A percentile compares a stretch with the other conserved stretches of the same genome.
These are phyloP conservation scores for Glareola pratincola DNA, from an alignment of 2,113 vertebrate species.

Conservation along the genomic window DNA sequence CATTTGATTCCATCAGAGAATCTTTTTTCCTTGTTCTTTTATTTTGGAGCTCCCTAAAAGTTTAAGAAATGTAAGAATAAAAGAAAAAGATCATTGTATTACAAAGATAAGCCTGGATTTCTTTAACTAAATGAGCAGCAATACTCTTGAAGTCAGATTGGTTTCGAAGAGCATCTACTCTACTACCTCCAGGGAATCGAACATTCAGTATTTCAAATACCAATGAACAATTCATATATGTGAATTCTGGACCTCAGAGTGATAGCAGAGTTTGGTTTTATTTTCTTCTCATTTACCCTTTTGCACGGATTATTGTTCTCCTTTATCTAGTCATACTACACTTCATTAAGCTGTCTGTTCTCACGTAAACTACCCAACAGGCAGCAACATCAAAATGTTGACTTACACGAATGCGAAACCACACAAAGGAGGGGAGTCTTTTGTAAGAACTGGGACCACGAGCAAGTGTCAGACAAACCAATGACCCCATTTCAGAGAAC, in stretches of 20 bases:
- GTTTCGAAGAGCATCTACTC: background rate
- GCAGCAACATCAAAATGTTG: fast-evolving
- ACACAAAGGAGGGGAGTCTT: background rate
- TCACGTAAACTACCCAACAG: background rate
- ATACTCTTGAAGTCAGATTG: background rate
- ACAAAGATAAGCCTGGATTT: background rate
- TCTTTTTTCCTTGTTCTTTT: background rate
- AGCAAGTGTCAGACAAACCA: background rate
- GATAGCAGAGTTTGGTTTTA: background rate
- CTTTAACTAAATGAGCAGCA: background rate
- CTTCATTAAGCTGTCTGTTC: background rate
- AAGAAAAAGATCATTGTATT: background rate
- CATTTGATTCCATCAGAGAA: background rate
- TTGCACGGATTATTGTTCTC: background rate
- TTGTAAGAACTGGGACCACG: background rate
- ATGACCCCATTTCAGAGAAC: background rate
- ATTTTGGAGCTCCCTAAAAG: background rate
- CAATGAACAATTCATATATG: background rate
- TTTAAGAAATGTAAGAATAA: background rate
- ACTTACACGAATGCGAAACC: fast-evolving
- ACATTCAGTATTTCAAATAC: background rate
- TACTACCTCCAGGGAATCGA: background rate
- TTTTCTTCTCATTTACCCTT: background rate
- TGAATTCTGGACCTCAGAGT: background rate
- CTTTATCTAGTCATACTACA: background rate